Base-by-base conservation (phyloP, 2,888 invertebrate genomes). In the Charanyca ferruginea region DNA sequence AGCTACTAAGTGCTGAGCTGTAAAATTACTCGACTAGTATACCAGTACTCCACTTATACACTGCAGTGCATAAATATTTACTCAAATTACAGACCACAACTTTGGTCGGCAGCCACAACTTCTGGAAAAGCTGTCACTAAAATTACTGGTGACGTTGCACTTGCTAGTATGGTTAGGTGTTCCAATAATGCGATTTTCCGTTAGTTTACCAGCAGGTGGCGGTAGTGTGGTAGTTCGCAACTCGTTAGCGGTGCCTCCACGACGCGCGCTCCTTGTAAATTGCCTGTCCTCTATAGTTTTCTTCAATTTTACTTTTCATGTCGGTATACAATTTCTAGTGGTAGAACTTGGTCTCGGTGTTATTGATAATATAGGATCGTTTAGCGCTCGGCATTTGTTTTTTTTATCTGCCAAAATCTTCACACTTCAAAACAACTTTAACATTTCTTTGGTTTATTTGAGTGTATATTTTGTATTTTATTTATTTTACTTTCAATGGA, bases 101-200 rank as follows among this genome's bases (percentile, higher is more conserved):
- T 74, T 65, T 65, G 11, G 23, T 38, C 55, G 16, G 13, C 49
- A 23, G 48, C 45, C 35, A 11, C 51, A 52, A 68, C 18, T 68
- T 68, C 18, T 20, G 54, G 47, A 61, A 65, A 60, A 76, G 54
- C 63, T 58, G 68, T 66, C 63, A 75, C 47, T 53, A 55, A 79
- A 79, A 76, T 70, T 63, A 68, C 54, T 22, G 38, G 54, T 71
- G 53, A 70, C 54, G 71, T 53, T 55, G 68, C 62, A 59, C 66
- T 78, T 61, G 51, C 49, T 22, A 77, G 42, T 66, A 67, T 57
- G 66, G 72, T 68, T 65, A 70, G 66, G 75, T 80, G 79, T 82
- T 83, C 73, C 83, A 76, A 77, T 87, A 87, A 87, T 81, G 83
- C 59, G 73, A 87, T 87, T 86, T 85, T 79, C 79, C 76, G 73